Conservation (phyloP, 2,888 invertebrate genomes). For the Aspidiotus destructor region DNA sequence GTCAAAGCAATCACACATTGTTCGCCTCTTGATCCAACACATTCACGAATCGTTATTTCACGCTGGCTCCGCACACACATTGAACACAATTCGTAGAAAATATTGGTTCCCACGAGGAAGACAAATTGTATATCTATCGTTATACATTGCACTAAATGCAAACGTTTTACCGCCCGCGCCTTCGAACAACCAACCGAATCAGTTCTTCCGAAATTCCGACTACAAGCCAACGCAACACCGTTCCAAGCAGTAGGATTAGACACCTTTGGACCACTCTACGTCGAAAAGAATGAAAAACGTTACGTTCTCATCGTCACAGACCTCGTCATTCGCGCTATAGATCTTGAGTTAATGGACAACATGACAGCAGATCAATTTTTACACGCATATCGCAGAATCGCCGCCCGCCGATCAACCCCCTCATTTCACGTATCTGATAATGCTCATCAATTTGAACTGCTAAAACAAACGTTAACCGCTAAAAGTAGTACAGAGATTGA, state of each 20-base stretch:
- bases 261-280: neutral
- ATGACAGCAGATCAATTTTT: constrained; percentile 1
- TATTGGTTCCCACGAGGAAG: constrained; percentile 6
- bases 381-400: neutral
- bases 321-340: neutral
- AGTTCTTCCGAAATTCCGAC: neutral
- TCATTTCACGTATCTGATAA: neutral
- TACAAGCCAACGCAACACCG: neutral
- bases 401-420: neutral
- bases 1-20: neutral
- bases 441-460: constrained; percentile 1
- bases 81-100: neutral
- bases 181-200: neutral
- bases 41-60: neutral
- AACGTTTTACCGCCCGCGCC: neutral
- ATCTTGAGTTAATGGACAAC: neutral
- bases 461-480: neutral
- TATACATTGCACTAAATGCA: neutral
- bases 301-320: neutral
- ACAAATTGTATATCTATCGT: neutral
- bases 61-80: constrained; percentile 4
- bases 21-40: neutral
- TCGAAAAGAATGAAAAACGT: neutral
- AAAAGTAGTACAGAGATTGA: neutral
- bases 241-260: neutral